Evolutionary conservation across 2,888 invertebrate species (phyloP).

Genomic region (Ectemnius cavifrons): DNA sequence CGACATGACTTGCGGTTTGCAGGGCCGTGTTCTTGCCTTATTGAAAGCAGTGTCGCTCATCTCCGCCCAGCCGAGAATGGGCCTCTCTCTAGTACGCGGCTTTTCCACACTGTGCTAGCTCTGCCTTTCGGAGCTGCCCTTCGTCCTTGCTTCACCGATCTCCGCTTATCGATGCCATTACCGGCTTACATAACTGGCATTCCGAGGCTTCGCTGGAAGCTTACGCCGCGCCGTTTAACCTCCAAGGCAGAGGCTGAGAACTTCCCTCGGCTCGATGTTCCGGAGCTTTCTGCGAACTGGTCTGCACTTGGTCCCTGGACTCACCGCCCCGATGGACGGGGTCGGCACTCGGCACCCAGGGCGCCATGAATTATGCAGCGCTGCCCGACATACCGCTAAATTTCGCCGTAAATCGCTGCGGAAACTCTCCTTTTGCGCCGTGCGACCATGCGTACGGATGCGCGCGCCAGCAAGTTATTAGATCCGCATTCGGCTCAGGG

Average conservation of each 20-base stretch:
- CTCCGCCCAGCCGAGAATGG: conserved; percentile 42
- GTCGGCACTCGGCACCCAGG: conserved; percentile 55
- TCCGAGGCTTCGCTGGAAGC: background rate
- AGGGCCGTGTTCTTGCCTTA: conserved; percentile 74
- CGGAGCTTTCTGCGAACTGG: conserved; percentile 50
- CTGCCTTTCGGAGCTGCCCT: background rate
- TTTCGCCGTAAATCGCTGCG: conserved; percentile 56
- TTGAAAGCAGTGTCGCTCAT: conserved; percentile 76
- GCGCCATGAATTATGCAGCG: conserved; percentile 57
- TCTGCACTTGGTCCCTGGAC: conserved; percentile 39
- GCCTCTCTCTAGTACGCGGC: background rate
- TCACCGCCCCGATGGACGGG: conserved; percentile 50
- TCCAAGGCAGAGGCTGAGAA: conserved; percentile 28
- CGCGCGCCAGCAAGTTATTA: conserved; percentile 53
- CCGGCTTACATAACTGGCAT: conserved; percentile 29
- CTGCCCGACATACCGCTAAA: conserved; percentile 58
- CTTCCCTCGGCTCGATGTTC: conserved; percentile 27
- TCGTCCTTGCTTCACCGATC: conserved; percentile 2
- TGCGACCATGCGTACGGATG: conserved; percentile 6
- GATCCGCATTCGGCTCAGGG: conserved; percentile 47
- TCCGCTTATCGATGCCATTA: background rate
- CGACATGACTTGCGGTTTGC: conserved; percentile 76
- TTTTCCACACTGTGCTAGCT: background rate
- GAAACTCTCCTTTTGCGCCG: conserved; percentile 50
- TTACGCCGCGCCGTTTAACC: conserved; percentile 7